phyloP scores from a whole-genome alignment of 2,888 invertebrate species.

The Cremastinae sp. region DNA sequence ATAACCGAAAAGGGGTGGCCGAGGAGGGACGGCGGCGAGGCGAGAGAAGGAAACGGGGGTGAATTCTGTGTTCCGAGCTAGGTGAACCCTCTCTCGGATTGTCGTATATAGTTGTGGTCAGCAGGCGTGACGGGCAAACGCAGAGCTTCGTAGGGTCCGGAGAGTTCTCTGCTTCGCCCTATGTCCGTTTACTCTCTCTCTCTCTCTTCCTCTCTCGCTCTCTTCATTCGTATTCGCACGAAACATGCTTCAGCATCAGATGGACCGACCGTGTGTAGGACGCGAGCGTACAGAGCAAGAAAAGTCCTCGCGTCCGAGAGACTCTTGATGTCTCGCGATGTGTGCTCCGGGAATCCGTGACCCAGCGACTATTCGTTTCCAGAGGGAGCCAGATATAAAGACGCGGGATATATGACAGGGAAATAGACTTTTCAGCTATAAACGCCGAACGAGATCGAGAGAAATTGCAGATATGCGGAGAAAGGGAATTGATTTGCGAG shows the following conservation, averaged over 20 bases:
- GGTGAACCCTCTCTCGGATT: constrained; percentile 64
- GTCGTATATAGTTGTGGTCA: constrained; percentile 79
- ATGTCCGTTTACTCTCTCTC: constrained; percentile 40
- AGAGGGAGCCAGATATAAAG: no score
- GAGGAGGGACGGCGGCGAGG: constrained; percentile 49
- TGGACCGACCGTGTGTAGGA: constrained; percentile 35
- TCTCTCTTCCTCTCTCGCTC: not conserved
- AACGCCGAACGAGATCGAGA: constrained; percentile 66
- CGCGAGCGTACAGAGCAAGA: constrained; percentile 49
- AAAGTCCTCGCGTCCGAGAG: constrained; percentile 10
- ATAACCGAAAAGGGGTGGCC: constrained; percentile 53
- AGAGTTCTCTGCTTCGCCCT: constrained; percentile 63
- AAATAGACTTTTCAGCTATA: constrained; percentile 72
- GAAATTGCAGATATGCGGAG: constrained; percentile 57
- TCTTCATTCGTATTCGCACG: constrained; percentile 22
- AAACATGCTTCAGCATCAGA: constrained; percentile 37
- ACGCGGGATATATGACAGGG: no score
- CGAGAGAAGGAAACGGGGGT: constrained; percentile 60
- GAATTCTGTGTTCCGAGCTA: constrained; percentile 60
- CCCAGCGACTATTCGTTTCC: constrained; percentile 65
- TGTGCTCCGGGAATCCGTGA: constrained; percentile 51
- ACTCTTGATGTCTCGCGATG: constrained; percentile 57
- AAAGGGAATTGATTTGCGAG: constrained; percentile 78
- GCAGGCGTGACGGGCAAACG: constrained; percentile 77
- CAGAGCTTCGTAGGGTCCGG: constrained; percentile 68